Evolutionary conservation across 2,888 invertebrate species (phyloP).

Genomic region (Cetonia aurata): DNA sequence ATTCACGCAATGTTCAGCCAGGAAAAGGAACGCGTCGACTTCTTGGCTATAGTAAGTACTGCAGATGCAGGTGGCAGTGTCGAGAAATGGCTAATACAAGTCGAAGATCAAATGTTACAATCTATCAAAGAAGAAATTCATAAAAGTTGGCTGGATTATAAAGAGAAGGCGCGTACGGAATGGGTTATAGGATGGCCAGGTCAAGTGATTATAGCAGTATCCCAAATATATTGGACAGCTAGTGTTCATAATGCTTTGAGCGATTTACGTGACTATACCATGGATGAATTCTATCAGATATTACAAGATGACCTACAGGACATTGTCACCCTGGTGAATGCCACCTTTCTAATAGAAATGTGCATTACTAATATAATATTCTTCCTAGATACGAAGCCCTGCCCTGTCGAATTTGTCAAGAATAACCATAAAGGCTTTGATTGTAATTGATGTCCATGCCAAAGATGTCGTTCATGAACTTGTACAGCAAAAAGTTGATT

Average conservation of each 20-base stretch:
- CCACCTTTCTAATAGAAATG: not conserved
- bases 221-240: conserved; percentile 87
- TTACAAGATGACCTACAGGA: conserved; percentile 77
- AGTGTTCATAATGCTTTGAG: conserved; percentile 80
- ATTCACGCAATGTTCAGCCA: conserved; percentile 84
- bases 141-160: conserved; percentile 76
- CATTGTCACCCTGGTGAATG: conserved; percentile 75
- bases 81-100: conserved; percentile 85
- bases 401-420: conserved; percentile 78
- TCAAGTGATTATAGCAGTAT: conserved; percentile 83
- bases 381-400: conserved; percentile 70
- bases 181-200: conserved; percentile 87
- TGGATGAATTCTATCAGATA: conserved; percentile 70
- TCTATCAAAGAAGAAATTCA: conserved; percentile 79
- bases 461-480: conserved; percentile 83
- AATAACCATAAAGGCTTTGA: conserved; percentile 84
- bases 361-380: not conserved
- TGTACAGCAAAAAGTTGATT: conserved; percentile 73
- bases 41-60: conserved; percentile 75
- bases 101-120: conserved; percentile 84
- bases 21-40: conserved; percentile 78
- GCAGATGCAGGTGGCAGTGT: conserved; percentile 84
- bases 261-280: conserved; percentile 67
- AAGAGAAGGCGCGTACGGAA: conserved; percentile 69
- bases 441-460: conserved; percentile 88